These are phyloP conservation scores for Dusona sp. DNA, from an alignment of 2,888 invertebrate species.

Conservation along the genomic window DNA sequence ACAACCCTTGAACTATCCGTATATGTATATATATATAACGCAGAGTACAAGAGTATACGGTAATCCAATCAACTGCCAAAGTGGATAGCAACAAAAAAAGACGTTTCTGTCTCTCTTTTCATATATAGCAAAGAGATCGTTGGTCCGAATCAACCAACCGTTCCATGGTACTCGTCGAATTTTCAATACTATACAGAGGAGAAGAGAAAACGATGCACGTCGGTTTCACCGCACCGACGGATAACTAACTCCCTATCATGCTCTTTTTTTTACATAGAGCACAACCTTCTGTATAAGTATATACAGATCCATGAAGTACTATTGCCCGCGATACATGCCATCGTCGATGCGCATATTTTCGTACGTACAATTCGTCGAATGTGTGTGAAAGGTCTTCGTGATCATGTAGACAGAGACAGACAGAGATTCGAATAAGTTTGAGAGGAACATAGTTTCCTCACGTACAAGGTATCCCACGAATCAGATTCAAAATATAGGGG, in stretches of 20 bases:
- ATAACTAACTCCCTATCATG: slow-evolving; percentile 66
- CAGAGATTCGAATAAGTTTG: slow-evolving; percentile 28
- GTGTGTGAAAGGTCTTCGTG: slow-evolving; percentile 58
- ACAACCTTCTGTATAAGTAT: slow-evolving; percentile 32
- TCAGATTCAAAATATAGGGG: neutral
- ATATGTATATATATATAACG: slow-evolving; percentile 4
- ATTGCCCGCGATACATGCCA: slow-evolving; percentile 47
- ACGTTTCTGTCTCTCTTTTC: slow-evolving; percentile 75
- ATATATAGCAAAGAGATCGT: slow-evolving; percentile 40
- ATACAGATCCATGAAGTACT: slow-evolving; percentile 40
- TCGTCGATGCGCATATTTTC: slow-evolving; percentile 57
- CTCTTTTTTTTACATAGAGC: slow-evolving; percentile 26
- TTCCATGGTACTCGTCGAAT: slow-evolving; percentile 64
- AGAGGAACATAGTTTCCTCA: slow-evolving; percentile 31
- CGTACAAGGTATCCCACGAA: slow-evolving; percentile 3
- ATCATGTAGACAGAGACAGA: slow-evolving; percentile 33
- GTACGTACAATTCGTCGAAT: slow-evolving; percentile 28
- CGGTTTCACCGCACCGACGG: slow-evolving; percentile 55
- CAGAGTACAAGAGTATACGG: slow-evolving; percentile 68
- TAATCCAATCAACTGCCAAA: slow-evolving; percentile 83
- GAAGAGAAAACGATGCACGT: slow-evolving; percentile 61
- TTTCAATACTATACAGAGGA: slow-evolving; percentile 60
- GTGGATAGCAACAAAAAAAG: slow-evolving; percentile 80
- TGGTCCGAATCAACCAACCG: slow-evolving; percentile 58
- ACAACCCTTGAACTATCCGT: neutral